Percentiles rank a stretch among this genome's conserved stretches.
Evolutionary conservation across 2,888 invertebrate genomes (phyloP).

Genomic region (Phrixothrix hirtus): DNA sequence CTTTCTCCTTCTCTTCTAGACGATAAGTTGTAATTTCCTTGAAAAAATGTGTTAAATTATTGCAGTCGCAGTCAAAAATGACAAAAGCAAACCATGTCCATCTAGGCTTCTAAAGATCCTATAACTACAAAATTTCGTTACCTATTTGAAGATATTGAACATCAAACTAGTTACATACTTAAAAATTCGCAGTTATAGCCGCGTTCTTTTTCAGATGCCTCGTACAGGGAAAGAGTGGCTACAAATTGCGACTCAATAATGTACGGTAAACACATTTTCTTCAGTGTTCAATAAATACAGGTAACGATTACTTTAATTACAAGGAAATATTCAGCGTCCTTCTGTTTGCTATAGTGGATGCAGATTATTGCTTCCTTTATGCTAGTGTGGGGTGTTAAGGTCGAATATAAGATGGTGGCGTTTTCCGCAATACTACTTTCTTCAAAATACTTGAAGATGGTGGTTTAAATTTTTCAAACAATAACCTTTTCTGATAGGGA

Average conservation of each 20-base stretch:
- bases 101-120: not conserved
- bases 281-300: not conserved
- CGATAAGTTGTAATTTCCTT: too few relatives aligned
- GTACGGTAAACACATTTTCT: not conserved
- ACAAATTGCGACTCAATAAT: not conserved
- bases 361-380: not conserved
- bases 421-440: not conserved
- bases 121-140: not conserved
- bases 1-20: not conserved
- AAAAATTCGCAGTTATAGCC: not conserved
- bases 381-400: not conserved
- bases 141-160: not conserved
- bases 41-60: too few relatives aligned
- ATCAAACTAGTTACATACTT: not conserved
- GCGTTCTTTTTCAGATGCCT: not conserved
- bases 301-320: too few relatives aligned
- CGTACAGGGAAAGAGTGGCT: not conserved
- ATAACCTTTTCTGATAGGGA: too few relatives aligned
- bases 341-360: constrained; percentile 1
- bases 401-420: not conserved
- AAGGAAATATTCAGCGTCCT: too few relatives aligned
- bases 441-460: too few relatives aligned
- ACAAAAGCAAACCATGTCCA: too few relatives aligned
- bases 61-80: too few relatives aligned
- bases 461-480: too few relatives aligned